phyloP scores from a whole-genome alignment of 1,140 invertebrate genomes.

The Aradophagus sp. region DNA sequence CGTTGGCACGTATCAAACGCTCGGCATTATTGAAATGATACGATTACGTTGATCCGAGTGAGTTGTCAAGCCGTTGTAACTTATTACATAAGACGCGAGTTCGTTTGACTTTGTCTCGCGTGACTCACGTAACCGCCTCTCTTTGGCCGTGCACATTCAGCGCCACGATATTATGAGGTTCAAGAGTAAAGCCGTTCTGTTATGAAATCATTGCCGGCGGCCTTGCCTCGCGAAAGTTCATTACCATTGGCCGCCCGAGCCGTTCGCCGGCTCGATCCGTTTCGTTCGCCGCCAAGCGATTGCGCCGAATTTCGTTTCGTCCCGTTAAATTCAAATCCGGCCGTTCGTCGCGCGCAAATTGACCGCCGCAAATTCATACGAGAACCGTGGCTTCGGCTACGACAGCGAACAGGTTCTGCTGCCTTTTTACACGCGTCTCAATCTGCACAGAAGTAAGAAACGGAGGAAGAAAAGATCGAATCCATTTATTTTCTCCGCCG shows the following conservation, averaged over 20 bases:
- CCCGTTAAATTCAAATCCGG: too few relatives aligned
- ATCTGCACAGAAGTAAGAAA: conserved; percentile 39
- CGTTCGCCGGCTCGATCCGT: conserved; percentile 51
- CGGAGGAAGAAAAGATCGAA: conserved; percentile 39
- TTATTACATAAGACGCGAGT: conserved; percentile 39
- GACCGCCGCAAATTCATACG: conserved; percentile 24
- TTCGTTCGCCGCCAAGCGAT: too few relatives aligned
- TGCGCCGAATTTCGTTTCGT: too few relatives aligned
- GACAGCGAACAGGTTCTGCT: conserved; percentile 55
- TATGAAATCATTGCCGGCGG: conserved; percentile 71
- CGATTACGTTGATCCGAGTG: conserved; percentile 6
- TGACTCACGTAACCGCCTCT: conserved; percentile 27
- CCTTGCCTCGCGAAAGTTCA: conserved; percentile 73
- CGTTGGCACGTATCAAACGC: conserved; percentile 19
- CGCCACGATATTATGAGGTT: conserved; percentile 49
- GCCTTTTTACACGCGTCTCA: conserved; percentile 30
- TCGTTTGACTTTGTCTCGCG: conserved; percentile 27
- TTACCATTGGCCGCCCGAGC: conserved; percentile 69
- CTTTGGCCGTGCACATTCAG: conserved; percentile 37
- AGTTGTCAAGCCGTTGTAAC: conserved; percentile 40
- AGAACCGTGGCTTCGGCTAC: conserved; percentile 48
- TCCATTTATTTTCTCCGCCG: conserved; percentile 34
- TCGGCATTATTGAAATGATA: conserved; percentile 47
- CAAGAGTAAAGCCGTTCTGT: conserved; percentile 60
- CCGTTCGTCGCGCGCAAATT: conserved; percentile 15